Percentiles rank a stretch among this genome's conserved stretches.
These are phyloP conservation scores for Cheilosia scutellata DNA, from an alignment of 2,888 invertebrate species.

Conservation along the genomic window DNA sequence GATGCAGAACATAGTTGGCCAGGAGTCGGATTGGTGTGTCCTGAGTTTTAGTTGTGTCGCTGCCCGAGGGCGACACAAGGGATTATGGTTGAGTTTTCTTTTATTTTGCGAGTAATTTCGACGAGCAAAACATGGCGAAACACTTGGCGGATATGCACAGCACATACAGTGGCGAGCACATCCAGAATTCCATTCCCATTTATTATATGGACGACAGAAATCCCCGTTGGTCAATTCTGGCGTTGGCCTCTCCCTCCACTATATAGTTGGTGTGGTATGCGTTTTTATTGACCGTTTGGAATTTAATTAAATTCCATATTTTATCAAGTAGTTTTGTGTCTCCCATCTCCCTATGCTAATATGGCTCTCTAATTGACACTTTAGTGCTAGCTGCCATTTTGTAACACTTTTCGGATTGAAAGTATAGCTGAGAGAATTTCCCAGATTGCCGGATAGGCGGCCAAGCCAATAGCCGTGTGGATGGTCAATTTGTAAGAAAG, in stretches of 20 bases:
- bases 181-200: constrained; percentile 51
- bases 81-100: constrained; percentile 58
- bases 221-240: constrained; percentile 61
- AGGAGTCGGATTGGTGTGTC: constrained; percentile 69
- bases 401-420: constrained; percentile 39
- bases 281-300: constrained; percentile 52
- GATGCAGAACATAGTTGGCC: constrained; percentile 54
- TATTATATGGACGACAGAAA: constrained; percentile 31
- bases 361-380: constrained; percentile 18
- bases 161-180: neutral
- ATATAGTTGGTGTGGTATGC: constrained; percentile 10
- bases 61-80: constrained; percentile 64
- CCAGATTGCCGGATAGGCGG: constrained; percentile 32
- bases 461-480: constrained; percentile 33
- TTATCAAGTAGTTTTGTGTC: constrained; percentile 7
- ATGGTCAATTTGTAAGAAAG: neutral
- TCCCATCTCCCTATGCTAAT: neutral
- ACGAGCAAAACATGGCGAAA: constrained; percentile 41
- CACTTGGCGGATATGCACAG: constrained; percentile 16
- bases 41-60: constrained; percentile 61
- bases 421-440: constrained; percentile 30
- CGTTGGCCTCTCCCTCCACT: neutral
- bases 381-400: constrained; percentile 55
- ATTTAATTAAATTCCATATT: constrained; percentile 65
- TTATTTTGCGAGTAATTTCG: constrained; percentile 37